Base-by-base conservation (phyloP, 2,797 vertebrate genomes). In the Buphagus erythrorhynchus region DNA sequence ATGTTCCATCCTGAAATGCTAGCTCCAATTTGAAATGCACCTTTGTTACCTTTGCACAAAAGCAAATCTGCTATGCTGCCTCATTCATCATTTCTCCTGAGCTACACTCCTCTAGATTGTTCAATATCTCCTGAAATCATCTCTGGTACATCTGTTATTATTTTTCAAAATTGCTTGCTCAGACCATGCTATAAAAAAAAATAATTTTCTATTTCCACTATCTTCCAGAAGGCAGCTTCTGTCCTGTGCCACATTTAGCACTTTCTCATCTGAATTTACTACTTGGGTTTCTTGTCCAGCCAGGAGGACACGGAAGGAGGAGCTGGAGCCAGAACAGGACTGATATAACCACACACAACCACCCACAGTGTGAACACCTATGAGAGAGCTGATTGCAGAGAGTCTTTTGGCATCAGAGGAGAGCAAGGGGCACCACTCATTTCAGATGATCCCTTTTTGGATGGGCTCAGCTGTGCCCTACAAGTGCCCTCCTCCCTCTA, bases 111-210 rank as follows among this genome's bases (percentile, higher is more conserved):
- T 90, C 48, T 28, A 28, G 35, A 79, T 74, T 55, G 68, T 61
- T 94, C 88, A 91, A 20, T 89, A 93, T 86, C 73, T 94, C 69
- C 36, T 48, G 59, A 58, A 97, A 93, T 83, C 31, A 83, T n/a
- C 79, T 42, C 77, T 2, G 4, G 63, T 89, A 95, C 22, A 33
- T 61, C 52, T 4, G 8, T 67, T 81, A 86, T 45, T 93, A 81
- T 84, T 90, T 94, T 94, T 85, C 45, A 80, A 72, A 94, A 94
- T 77, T 73, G 67, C 54, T 88, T 13, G 1, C 54, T 86, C n/a
- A 89, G 74, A 66, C 54, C 18, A 40, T 35, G 49, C 73, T 73
- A 52, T 89, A 62, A 80, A 92, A 88, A 83, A 52, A 36, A 52
- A 55, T 2, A 46, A 69, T 28, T 29, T 83, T 78, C 51, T 40